These are phyloP conservation scores for Lophura nycthemera DNA, from an alignment of 2,113 vertebrate genomes.

Conservation along the genomic window DNA sequence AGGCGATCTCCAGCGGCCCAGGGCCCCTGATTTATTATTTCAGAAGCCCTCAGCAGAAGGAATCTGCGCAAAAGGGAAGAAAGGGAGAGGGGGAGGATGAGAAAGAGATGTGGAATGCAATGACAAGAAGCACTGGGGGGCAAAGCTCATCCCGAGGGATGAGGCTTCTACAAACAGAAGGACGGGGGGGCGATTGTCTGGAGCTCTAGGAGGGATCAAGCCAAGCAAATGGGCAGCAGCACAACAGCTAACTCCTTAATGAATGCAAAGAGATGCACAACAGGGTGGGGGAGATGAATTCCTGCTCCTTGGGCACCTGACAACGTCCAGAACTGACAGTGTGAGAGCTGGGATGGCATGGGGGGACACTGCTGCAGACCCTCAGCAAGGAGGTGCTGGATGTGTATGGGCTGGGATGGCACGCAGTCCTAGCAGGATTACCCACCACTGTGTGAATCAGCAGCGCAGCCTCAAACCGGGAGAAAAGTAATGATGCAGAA, in stretches of 20 bases:
- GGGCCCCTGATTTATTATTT: not conserved
- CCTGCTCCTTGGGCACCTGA: not conserved
- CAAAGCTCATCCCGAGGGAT: not conserved
- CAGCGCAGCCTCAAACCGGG: not conserved
- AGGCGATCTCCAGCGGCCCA: not conserved
- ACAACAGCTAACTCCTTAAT: not conserved
- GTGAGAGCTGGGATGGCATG: accelerated
- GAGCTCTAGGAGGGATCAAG: not conserved
- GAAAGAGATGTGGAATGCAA: not conserved
- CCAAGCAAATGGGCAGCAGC: not conserved
- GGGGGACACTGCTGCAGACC: not conserved
- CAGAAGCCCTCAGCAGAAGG: not conserved
- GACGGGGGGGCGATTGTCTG: not conserved
- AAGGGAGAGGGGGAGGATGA: not conserved
- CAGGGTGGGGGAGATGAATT: not conserved
- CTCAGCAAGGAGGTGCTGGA: not conserved
- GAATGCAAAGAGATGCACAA: accelerated
- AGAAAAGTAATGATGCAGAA: conserved; percentile 60
- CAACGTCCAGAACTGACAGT: not conserved
- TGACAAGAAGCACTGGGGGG: not conserved
- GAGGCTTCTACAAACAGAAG: not conserved
- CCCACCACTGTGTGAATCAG: conserved; percentile 32
- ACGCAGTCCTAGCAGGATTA: not conserved
- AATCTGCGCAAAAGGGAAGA: not conserved
- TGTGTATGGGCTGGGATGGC: not conserved